Conservation (phyloP, 1,140 invertebrate genomes). For the Drosophila pandora region DNA sequence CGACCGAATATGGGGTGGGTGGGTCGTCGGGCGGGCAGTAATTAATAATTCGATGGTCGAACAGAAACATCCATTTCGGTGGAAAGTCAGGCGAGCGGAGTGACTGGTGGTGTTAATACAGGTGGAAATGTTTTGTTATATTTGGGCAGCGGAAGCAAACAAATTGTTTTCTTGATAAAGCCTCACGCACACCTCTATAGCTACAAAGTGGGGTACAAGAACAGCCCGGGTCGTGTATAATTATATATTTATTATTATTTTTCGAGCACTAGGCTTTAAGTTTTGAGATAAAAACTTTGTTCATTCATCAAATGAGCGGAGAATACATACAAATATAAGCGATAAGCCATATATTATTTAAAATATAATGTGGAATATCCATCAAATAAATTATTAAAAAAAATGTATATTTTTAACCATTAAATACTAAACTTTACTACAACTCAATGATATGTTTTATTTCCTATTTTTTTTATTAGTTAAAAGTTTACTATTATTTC, state of each 20-base stretch:
- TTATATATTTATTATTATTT: not conserved
- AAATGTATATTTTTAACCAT: no score
- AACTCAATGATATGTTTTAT: no score
- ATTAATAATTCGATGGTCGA: slow-evolving; percentile 48
- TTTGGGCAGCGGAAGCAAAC: slow-evolving; percentile 47
- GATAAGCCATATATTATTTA: no score
- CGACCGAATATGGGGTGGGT: slow-evolving; percentile 2
- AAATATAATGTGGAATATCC: no score
- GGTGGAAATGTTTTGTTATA: slow-evolving; percentile 56
- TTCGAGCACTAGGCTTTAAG: no score
- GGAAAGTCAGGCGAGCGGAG: slow-evolving; percentile 36
- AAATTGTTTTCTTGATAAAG: slow-evolving; percentile 70
- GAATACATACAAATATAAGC: no score
- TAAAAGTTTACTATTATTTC: not conserved
- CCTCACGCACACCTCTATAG: slow-evolving; percentile 6
- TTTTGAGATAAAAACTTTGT: no score
- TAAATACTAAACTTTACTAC: no score
- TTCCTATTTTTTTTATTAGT: not conserved
- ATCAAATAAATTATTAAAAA: no score
- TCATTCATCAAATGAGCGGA: no score
- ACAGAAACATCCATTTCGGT: slow-evolving; percentile 44
- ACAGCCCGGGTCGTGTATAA: not conserved
- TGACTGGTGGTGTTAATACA: slow-evolving; percentile 45
- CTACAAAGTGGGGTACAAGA: not conserved
- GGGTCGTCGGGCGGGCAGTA: slow-evolving; percentile 23